Base-by-base conservation (phyloP, 1,140 invertebrate species). In the Doryteuthis pealeii region DNA sequence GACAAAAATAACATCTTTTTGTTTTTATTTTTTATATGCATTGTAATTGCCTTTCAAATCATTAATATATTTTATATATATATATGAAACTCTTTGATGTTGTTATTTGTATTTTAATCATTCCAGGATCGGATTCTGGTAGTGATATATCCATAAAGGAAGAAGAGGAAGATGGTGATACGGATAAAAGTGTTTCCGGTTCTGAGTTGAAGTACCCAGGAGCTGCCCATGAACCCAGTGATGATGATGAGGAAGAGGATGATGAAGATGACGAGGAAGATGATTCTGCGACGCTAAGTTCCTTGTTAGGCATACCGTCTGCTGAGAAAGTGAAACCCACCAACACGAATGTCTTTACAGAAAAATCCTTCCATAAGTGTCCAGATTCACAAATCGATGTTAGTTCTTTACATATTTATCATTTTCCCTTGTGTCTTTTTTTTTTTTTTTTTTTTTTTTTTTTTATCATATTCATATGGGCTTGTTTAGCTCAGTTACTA, bases 51-150 rank as follows among this genome's bases (percentile, higher is more conserved):
- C n/a, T n/a, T n/a, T n/a, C n/a, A n/a, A n/a, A n/a, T n/a, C n/a
- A n/a, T n/a, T n/a, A n/a, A n/a, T n/a, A n/a, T n/a, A n/a, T n/a
- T n/a, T n/a, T n/a, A 49, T 49, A 49, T 49, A 49, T 49, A 49
- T 49, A 49, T 49, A 49, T 1, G 22, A 49, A 15, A 22, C 22
- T 49, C 22, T 49, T 49, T 15, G 12, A 15, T 62, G 26, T 62
- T 2, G 26, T 62, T 22, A 62, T 62, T n/a, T 62, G 26, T 62
- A 6, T 62, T n/a, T 62, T 22, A 12, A 62, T 62, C 26, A 15
- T 62, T 62, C 18, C 18, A 62, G 54, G 54, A 12, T 62, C 54
- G 12, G 89, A 91, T 80, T 89, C 89, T 18, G 49, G 72, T 33
- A 87, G 71, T 87, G 88, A 62, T 86, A 85, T 31, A 74, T 26